These are phyloP conservation scores for Geophilus truncorum DNA, from an alignment of 2,888 invertebrate genomes.

Conservation along the genomic window DNA sequence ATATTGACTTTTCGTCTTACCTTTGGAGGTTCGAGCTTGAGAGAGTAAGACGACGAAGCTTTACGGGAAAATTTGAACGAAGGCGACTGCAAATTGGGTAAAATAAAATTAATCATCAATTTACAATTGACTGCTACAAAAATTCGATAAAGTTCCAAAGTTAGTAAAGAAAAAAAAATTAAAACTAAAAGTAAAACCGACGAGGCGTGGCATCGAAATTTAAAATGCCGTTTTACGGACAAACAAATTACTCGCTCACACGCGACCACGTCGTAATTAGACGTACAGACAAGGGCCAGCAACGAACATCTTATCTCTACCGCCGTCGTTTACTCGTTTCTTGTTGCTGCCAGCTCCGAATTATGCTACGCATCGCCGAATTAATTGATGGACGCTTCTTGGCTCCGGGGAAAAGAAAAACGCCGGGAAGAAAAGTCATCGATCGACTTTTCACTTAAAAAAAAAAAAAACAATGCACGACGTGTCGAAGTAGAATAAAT, in stretches of 20 bases:
- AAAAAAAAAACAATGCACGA: neutral
- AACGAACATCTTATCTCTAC: neutral
- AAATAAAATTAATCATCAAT: neutral
- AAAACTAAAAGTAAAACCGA: neutral
- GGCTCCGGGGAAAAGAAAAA: neutral
- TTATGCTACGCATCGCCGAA: neutral
- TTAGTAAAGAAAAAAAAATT: too few species aligned
- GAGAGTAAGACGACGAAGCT: constrained; percentile 92
- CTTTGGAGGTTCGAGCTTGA: constrained; percentile 70
- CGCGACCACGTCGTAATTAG: neutral
- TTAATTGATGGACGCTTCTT: neutral
- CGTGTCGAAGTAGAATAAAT: neutral
- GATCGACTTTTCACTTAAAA: neutral
- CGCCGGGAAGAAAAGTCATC: neutral
- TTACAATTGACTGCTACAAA: neutral
- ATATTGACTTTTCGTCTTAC: constrained; percentile 41
- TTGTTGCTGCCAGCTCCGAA: neutral
- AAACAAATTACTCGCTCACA: neutral
- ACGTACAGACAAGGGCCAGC: neutral
- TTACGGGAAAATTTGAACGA: constrained; percentile 97
- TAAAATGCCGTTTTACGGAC: neutral
- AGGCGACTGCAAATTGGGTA: constrained; percentile 66
- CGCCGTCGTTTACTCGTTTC: neutral
- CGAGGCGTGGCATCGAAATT: neutral
- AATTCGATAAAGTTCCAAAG: too few species aligned